A percentile compares a stretch with the other conserved stretches of the same genome.
phyloP scores from a whole-genome alignment of 2,888 invertebrate species.

The Gymnocheta viridis region DNA sequence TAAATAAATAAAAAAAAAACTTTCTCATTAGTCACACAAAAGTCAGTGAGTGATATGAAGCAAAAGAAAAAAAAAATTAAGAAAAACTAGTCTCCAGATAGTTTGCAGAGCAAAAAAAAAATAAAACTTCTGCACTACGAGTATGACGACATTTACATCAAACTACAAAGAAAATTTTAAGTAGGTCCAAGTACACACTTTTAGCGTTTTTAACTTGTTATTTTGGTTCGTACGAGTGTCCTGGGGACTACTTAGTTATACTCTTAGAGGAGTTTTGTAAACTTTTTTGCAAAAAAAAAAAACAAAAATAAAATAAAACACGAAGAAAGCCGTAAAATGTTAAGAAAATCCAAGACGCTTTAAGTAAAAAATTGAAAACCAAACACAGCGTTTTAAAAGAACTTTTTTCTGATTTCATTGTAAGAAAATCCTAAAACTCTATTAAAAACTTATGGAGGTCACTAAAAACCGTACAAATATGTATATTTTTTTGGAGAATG shows the following conservation, averaged over 20 bases:
- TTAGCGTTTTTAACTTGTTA: slow-evolving; percentile 47
- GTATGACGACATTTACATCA: neutral
- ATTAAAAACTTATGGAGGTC: neutral
- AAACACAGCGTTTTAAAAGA: slow-evolving; percentile 26
- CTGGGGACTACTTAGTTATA: slow-evolving; percentile 39
- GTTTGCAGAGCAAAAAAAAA: neutral
- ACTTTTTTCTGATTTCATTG: neutral
- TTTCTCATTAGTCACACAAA: slow-evolving; percentile 58
- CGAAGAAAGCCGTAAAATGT: slow-evolving; percentile 12
- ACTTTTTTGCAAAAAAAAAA: neutral
- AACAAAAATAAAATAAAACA: neutral
- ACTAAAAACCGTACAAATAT: neutral
- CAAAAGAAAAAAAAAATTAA: slow-evolving; percentile 11
- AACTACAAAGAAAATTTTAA: slow-evolving; percentile 37
- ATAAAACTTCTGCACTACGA: neutral
- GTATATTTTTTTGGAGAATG: no score
- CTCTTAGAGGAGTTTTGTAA: neutral
- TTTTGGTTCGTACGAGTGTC: slow-evolving; percentile 25
- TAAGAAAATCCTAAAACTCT: neutral
- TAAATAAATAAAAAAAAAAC: slow-evolving; percentile 20
- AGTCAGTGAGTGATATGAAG: slow-evolving; percentile 40
- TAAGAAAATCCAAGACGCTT: slow-evolving; percentile 47
- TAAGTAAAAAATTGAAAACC: slow-evolving; percentile 34
- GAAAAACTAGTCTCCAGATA: slow-evolving; percentile 59
- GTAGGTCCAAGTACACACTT: slow-evolving; percentile 47